Evolutionary conservation across 2,113 vertebrate species (phyloP), one percentile per base, ranked within the genome.

Genomic region (Mystacornis crossleyi): DNA sequence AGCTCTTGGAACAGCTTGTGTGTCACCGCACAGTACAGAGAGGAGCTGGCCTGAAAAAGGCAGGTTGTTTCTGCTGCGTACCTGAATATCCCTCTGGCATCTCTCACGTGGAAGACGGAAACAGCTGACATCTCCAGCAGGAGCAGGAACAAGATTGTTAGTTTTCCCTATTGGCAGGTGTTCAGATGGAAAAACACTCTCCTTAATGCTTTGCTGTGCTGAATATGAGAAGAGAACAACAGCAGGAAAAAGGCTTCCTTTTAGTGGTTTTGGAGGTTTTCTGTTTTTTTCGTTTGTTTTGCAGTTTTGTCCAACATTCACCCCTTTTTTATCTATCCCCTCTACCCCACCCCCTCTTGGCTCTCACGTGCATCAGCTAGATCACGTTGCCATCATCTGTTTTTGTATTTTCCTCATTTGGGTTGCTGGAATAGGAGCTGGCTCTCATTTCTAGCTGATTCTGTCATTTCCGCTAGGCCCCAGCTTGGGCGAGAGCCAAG

Each of bases 381-480:
- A 80, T 96, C 88, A 79, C 51, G 3, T 86, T 95, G 94, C 90
- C 62, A 71, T 92, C 85, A 91, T 95, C 85, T 97, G 75, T 47
- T 96, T 95, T 82, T 84, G n/a, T 67, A 71, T 94, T 95, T 95
- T 82, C 86, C 80, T 96, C 87, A 58, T 93, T 97, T 95, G 89
- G 89, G 96, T 80, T 90, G 80, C 97, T 97, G 96, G 96, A 98
- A 95, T 95, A 93, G 47, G 95, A 98, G 97, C 98, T 97, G 96
- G 96, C 95, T 98, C 97, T 98, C 96, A 97, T 99, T 99, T 98
- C 98, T 99, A 94, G 98, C 98, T 97, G 91, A 94, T 98, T 98
- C 97, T 98, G 98, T 99, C 98, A 98, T 99, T 99, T 99, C 99
- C 98, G 97, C 97, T 89, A 91, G 98, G 98, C 98, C 98, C 97